These are phyloP conservation scores for Platycheirus rosarum DNA, from an alignment of 2,888 invertebrate genomes.

Conservation along the genomic window DNA sequence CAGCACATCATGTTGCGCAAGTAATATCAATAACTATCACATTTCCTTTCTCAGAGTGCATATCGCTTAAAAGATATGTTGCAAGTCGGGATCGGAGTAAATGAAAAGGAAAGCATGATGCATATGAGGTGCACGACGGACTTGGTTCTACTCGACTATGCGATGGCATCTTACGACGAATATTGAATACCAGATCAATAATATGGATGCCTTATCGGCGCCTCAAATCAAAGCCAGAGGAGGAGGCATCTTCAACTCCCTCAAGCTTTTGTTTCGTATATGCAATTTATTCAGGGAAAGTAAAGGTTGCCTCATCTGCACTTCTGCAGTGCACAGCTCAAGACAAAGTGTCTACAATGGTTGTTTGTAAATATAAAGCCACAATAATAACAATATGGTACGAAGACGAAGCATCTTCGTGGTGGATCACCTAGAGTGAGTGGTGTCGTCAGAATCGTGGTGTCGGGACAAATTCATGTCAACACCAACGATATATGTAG, in stretches of 20 bases:
- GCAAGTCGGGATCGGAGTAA: constrained; percentile 7
- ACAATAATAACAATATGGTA: not conserved
- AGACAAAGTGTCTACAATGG: not conserved
- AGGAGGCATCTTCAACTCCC: constrained; percentile 6
- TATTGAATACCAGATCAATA: constrained; percentile 60
- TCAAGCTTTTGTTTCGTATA: not conserved
- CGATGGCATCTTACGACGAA: constrained; percentile 22
- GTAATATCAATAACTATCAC: constrained; percentile 56
- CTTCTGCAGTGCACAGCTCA: constrained; percentile 5
- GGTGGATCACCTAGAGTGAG: constrained; percentile 40
- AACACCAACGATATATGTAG: constrained; percentile 21
- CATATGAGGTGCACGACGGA: constrained; percentile 12
- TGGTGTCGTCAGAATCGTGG: constrained; percentile 66
- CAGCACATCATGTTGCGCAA: constrained; percentile 38
- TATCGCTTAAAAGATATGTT: constrained; percentile 29
- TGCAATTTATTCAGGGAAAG: constrained; percentile 47
- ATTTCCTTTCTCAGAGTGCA: constrained; percentile 36
- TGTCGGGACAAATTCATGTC: constrained; percentile 66
- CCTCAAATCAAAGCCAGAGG: constrained; percentile 54
- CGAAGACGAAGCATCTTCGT: not conserved
- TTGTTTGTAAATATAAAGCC: not conserved
- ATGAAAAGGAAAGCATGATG: constrained; percentile 38
- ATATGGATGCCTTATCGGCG: constrained; percentile 35
- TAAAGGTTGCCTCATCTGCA: constrained; percentile 41
- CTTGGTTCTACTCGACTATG: constrained; percentile 10